Evolutionary conservation across 2,888 invertebrate genomes (phyloP).

Genomic region (Caenorhabditis becei): DNA sequence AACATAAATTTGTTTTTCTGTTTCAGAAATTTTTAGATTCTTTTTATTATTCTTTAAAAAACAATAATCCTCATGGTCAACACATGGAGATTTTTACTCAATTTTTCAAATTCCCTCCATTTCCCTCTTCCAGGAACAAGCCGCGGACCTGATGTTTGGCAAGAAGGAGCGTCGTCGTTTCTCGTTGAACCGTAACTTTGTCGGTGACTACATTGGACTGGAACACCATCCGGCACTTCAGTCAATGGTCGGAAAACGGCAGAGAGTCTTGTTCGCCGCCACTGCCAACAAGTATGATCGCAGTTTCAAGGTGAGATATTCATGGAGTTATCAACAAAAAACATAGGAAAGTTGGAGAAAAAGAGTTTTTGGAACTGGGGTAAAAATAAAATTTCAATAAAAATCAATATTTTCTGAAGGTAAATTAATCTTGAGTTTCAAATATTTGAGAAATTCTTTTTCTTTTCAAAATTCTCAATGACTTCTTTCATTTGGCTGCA

Average conservation of each 20-base stretch:
- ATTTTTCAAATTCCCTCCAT: not conserved
- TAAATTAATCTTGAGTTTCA: too few species aligned
- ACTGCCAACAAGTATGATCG: conserved; percentile 86
- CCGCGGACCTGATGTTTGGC: conserved; percentile 83
- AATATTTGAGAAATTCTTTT: too few species aligned
- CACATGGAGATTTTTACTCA: too few species aligned
- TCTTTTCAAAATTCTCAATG: too few species aligned
- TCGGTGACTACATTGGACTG: conserved; percentile 87
- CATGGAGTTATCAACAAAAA: not conserved
- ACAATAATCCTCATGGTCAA: too few species aligned
- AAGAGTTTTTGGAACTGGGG: not conserved
- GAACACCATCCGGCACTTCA: conserved; percentile 85
- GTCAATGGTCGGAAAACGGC: conserved; percentile 85
- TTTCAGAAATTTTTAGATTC: too few species aligned
- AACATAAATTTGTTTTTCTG: too few species aligned
- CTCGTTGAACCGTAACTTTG: conserved; percentile 86
- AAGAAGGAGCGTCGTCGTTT: conserved; percentile 86
- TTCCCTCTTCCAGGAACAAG: conserved; percentile 76
- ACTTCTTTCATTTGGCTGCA: too few species aligned
- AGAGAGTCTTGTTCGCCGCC: conserved; percentile 86
- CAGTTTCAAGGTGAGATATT: conserved; percentile 85
- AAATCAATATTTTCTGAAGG: too few species aligned
- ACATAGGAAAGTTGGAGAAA: not conserved
- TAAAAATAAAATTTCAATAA: too few species aligned
- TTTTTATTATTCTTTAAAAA: too few species aligned